Evolutionary conservation across 2,888 invertebrate genomes (phyloP), one percentile per base, ranked within the genome.

Genomic region (Stegana nigrithorax): DNA sequence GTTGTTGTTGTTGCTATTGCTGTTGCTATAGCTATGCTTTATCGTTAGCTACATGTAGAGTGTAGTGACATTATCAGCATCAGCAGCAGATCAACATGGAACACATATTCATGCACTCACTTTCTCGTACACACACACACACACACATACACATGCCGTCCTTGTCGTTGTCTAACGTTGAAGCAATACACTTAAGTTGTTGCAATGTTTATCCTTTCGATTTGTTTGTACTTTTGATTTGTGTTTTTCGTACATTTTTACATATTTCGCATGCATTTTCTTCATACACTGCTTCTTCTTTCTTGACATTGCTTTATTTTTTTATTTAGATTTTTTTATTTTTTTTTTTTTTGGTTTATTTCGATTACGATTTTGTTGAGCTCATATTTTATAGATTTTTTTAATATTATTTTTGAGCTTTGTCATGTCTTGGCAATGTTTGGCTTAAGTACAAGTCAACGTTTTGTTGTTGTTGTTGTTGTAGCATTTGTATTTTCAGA

Each of bases 111-210:
- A n/a, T n/a, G n/a, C n/a, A n/a, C n/a, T n/a, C n/a, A n/a, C n/a
- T n/a, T n/a, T n/a, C n/a, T n/a, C n/a, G n/a, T n/a, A 32, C 32
- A 5, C 32, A 32, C 32, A 32, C 32, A 32, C 32, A 2, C 6
- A 32, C 32, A 32, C 32, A 32, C 32, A 32, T 12, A 3, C 32
- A 32, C 4, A 32, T 12, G 32, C 32, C 8, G 10, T 12, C 10
- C 32, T 32, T 12, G 32, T 32, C 32, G 1, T 32, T 12, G 36
- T 56, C n/a, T n/a, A 45, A 45, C 12, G 45, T 45, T 45, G 19
- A 17, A 21, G 45, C 60, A 64, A 60, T 64, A 59, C 56, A 39
- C 55, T 65, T 65, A 55, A 62, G 62, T 61, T 59, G 47, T 59
- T 58, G 53, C 47, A 21, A 27, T 61, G 59, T 60, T 63, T 60